These are phyloP conservation scores for Machimus atricapillus DNA, from an alignment of 2,888 invertebrate species.

Conservation along the genomic window DNA sequence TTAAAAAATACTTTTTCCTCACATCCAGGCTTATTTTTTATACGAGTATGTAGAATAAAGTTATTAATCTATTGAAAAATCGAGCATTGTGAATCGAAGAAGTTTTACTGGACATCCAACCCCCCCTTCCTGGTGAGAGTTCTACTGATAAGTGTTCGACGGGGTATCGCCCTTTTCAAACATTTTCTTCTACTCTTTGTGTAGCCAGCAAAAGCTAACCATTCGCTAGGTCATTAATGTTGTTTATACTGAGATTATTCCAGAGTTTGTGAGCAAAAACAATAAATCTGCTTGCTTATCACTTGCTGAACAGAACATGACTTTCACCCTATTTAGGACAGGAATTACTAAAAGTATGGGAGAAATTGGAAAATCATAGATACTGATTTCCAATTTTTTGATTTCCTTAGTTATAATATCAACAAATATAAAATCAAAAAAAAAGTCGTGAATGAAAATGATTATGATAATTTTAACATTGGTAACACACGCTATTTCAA, in stretches of 20 bases:
- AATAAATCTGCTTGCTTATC: neutral
- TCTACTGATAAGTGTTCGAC: conserved; percentile 1
- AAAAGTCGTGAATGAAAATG: neutral
- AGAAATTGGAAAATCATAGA: neutral
- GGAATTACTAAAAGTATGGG: neutral
- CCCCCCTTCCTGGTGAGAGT: neutral
- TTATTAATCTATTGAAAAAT: no score
- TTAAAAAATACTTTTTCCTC: no score
- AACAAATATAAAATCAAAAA: neutral
- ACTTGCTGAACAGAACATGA: neutral
- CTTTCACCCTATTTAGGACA: neutral
- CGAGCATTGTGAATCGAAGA: neutral
- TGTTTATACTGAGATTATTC: neutral
- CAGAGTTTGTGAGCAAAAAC: neutral
- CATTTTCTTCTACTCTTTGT: neutral
- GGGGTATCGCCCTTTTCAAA: neutral
- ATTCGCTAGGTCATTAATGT: neutral
- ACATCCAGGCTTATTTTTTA: no score
- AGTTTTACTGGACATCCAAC: neutral
- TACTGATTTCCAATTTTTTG: neutral
- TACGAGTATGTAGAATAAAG: no score
- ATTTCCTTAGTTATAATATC: neutral
- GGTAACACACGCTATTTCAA: neutral
- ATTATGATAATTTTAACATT: neutral
- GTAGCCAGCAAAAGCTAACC: neutral